A percentile compares a stretch with the other conserved stretches of the same genome.
Conservation (phyloP, 2,113 vertebrate genomes). For the Cynoglossus semilaevis region DNA sequence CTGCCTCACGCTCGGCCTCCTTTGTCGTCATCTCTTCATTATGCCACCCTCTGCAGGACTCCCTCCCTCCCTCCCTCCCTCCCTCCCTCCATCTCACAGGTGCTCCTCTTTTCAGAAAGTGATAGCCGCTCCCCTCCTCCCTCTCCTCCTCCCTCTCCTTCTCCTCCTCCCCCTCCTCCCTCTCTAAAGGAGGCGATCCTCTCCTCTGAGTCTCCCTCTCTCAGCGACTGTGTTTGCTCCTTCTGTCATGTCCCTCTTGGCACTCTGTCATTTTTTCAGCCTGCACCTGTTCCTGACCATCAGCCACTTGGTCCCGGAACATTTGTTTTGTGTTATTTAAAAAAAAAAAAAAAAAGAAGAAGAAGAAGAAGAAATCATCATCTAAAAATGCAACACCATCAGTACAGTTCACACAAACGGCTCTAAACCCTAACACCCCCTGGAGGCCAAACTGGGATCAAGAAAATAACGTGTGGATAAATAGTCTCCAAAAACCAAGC, state of each 20-base stretch:
- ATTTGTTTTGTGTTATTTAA: too few species aligned
- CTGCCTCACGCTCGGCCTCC: not conserved
- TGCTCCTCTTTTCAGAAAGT: slow-evolving; percentile 68
- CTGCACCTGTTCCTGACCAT: too few species aligned
- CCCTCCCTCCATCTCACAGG: slow-evolving; percentile 53
- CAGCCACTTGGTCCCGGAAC: too few species aligned
- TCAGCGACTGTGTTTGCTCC: not conserved
- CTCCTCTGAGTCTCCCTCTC: slow-evolving; percentile 1
- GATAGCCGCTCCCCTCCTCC: slow-evolving; percentile 48
- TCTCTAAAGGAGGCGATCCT: slow-evolving; percentile 14
- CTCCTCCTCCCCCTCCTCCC: not conserved
- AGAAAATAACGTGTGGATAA: too few species aligned
- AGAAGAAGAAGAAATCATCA: too few species aligned
- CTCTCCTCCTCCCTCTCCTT: not conserved
- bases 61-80: slow-evolving; percentile 66
- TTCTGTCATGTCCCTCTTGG: not conserved
- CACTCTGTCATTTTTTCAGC: not conserved
- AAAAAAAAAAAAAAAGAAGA: too few species aligned
- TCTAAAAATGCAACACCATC: too few species aligned
- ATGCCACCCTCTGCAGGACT: slow-evolving; percentile 61
- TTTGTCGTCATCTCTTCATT: slow-evolving; percentile 16
- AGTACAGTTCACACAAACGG: too few species aligned
- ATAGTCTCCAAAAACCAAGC: too few species aligned
- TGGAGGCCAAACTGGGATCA: too few species aligned
- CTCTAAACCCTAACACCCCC: too few species aligned